Evolutionary conservation across 64 coral and sea anemone genomes (phyloP).

Genomic region (Catalaphyllia jardinei): DNA sequence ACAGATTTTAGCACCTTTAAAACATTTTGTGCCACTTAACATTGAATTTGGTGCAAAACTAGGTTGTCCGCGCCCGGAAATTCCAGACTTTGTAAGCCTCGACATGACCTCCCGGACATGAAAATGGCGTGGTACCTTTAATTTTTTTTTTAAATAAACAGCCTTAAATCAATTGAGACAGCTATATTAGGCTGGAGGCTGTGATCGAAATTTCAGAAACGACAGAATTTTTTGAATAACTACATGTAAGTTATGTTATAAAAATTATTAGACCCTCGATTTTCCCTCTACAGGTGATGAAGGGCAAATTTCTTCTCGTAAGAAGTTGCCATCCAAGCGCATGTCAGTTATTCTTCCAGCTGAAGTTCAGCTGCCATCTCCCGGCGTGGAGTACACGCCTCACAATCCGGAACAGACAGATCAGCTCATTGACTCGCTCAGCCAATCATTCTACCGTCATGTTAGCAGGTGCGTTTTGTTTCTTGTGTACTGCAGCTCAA

Average conservation of each 20-base stretch:
- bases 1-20: no score
- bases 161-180: no score
- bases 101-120: no score
- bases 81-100: no score
- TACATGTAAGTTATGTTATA: not conserved
- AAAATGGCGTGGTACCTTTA: no score
- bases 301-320: not conserved
- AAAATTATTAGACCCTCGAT: not conserved
- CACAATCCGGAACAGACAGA: constrained; percentile 56
- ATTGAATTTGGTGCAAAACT: no score
- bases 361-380: constrained; percentile 69
- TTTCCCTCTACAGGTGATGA: constrained; percentile 26
- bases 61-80: no score
- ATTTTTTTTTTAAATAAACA: no score
- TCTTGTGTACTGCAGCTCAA: not conserved
- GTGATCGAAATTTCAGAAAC: not conserved
- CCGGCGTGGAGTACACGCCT: constrained; percentile 74
- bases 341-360: constrained; percentile 74
- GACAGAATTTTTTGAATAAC: not conserved
- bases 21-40: no score
- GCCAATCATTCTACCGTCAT: constrained; percentile 76
- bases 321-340: constrained; percentile 11
- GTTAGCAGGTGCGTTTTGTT: constrained; percentile 68
- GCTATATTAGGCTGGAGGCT: no score
- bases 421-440: constrained; percentile 65